Base-by-base conservation (phyloP, 2,113 vertebrate genomes). In the Eupsittula cactorum region DNA sequence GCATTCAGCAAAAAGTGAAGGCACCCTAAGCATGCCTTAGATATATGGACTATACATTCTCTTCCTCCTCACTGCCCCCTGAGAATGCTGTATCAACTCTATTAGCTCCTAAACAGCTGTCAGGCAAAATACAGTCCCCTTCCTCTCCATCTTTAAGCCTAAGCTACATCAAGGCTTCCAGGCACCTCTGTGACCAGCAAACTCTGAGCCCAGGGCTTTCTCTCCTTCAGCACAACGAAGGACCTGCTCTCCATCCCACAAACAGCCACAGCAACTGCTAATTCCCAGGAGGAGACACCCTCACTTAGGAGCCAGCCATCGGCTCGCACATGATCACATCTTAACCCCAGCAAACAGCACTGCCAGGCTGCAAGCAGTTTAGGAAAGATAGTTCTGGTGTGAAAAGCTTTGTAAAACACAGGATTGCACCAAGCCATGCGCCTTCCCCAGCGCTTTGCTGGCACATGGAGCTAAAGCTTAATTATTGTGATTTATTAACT, bases 401-500 rank as follows among this genome's bases (percentile, higher is more conserved):
- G 6, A 47, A 68, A 64, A 52, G 8, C 20, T 64, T 88, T 84
- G 1, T 33, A 64, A 81, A 37, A 73, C 29, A 44, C 46, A 20
- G 47, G 50, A 69, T 37, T 74, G 23, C 75, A 74, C 6, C 59
- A 46, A 29, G 7, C 13, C 57, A 16, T 78, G 60, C 0, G 7
- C 73, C 47, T 90, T 84, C 82, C 67, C 42, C 39, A 65, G 70
- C 0, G 1, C 91, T 92, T 60, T 84, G 68, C 63, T 85, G 80
- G 96, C 85, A 95, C 68, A 24, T 9, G 29, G 60, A 96, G 82
- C 85, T 92, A 90, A 89, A 63, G 55, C 80, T 90, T 95, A 95
- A 96, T 96, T 96, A 96, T 87, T 6, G 92, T 96, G 95, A 96
- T 92, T 95, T 96, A 97, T 94, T 96, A 96, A 96, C 87, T 91